Evolutionary conservation across 2,113 vertebrate genomes (phyloP).

Genomic region (Oncorhynchus kisutch): DNA sequence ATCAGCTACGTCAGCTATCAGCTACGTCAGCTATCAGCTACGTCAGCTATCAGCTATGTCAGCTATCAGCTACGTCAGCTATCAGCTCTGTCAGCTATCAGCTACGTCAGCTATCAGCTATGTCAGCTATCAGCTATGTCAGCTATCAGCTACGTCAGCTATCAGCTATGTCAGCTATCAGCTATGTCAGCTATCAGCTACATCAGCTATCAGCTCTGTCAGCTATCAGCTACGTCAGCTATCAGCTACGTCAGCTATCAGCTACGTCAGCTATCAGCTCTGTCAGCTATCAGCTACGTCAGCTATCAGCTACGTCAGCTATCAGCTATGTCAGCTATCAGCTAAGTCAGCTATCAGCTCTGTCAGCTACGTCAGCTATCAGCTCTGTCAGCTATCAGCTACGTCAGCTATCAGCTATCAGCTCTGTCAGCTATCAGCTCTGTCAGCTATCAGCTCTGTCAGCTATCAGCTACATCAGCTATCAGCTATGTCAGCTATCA

Average conservation of each 20-base stretch:
- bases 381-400: not conserved
- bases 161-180: no score
- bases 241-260: not conserved
- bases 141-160: not conserved
- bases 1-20: no score
- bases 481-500: no score
- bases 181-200: no score
- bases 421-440: no score
- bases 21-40: not conserved
- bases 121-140: not conserved
- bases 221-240: slow-evolving; percentile 47
- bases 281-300: not conserved
- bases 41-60: no score
- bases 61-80: no score
- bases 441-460: not conserved
- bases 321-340: no score
- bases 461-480: no score
- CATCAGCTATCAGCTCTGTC: slow-evolving; percentile 35
- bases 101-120: not conserved
- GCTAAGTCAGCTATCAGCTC: slow-evolving; percentile 62
- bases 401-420: no score
- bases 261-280: slow-evolving; percentile 13
- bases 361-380: no score
- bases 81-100: slow-evolving; percentile 61
- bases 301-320: no score